A percentile compares a stretch with the other conserved stretches of the same genome.
Evolutionary conservation across 2,888 invertebrate genomes (phyloP).

Genomic region (Troides aeacus): DNA sequence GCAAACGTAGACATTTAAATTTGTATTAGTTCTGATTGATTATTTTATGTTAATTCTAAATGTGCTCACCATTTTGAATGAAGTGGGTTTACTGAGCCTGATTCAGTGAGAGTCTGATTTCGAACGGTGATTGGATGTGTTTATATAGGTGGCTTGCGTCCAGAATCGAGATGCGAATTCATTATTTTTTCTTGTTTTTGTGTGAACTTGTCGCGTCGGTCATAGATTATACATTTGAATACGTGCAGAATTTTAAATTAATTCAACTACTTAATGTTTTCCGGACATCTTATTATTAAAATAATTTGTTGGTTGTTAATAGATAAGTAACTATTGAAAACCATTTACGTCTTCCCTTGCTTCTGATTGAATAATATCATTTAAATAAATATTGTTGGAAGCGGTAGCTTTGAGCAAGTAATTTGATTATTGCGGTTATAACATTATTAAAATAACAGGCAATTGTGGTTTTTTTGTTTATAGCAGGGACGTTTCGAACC

Average conservation of each 20-base stretch:
- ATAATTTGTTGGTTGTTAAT: too few relatives aligned
- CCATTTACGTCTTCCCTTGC: too few relatives aligned
- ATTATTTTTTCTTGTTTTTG: constrained; percentile 39
- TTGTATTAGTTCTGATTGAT: neutral
- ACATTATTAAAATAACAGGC: too few relatives aligned
- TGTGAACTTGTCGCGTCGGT: constrained; percentile 33
- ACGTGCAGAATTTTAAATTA: constrained; percentile 22
- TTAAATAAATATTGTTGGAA: too few relatives aligned
- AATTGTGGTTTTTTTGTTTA: too few relatives aligned
- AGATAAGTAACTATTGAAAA: too few relatives aligned
- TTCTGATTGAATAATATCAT: too few relatives aligned
- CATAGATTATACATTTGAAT: constrained; percentile 33
- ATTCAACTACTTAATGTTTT: constrained; percentile 16
- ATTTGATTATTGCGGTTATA: too few relatives aligned
- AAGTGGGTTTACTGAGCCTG: constrained; percentile 44
- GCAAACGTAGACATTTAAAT: neutral
- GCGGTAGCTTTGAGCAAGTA: too few relatives aligned
- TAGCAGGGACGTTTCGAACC: too few relatives aligned
- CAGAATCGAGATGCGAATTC: constrained; percentile 44
- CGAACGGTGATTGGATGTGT: constrained; percentile 35
- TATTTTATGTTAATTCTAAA: constrained; percentile 3
- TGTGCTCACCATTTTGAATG: constrained; percentile 55
- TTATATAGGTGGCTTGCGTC: constrained; percentile 53
- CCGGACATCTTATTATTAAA: too few relatives aligned
- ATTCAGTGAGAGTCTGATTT: constrained; percentile 48